Evolutionary conservation across 2,888 invertebrate genomes (phyloP).

Genomic region (Coremacera marginata): DNA sequence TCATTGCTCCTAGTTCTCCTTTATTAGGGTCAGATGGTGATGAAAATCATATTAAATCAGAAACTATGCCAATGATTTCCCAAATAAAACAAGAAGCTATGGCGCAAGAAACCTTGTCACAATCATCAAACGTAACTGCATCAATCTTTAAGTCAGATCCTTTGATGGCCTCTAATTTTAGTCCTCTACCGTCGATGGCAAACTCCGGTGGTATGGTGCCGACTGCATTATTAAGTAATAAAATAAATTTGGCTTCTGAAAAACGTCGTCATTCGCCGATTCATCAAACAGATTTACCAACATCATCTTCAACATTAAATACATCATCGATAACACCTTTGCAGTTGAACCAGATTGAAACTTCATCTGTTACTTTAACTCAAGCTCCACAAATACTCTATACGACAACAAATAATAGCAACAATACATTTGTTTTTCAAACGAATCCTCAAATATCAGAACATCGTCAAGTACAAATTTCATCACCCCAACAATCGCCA

Average conservation of each 20-base stretch:
- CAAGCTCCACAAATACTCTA: slow-evolving; percentile 39
- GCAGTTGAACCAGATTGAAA: slow-evolving; percentile 46
- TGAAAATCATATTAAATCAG: slow-evolving; percentile 50
- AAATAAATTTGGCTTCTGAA: background rate
- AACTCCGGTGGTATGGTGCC: background rate
- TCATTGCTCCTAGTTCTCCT: slow-evolving; percentile 49
- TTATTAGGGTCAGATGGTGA: slow-evolving; percentile 53
- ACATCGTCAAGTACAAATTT: slow-evolving; percentile 46
- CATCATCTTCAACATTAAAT: slow-evolving; percentile 16
- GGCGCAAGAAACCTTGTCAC: slow-evolving; percentile 26
- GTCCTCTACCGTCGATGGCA: slow-evolving; percentile 45
- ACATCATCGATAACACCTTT: slow-evolving; percentile 26
- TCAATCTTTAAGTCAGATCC: slow-evolving; percentile 61
- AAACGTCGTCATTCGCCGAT: background rate
- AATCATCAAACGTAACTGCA: slow-evolving; percentile 43
- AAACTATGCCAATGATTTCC: slow-evolving; percentile 50
- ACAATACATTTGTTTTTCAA: slow-evolving; percentile 59
- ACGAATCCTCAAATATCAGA: slow-evolving; percentile 44
- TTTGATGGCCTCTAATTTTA: slow-evolving; percentile 60
- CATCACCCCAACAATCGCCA: slow-evolving; percentile 41
- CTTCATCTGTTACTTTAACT: slow-evolving; percentile 41
- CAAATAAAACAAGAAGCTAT: slow-evolving; percentile 56
- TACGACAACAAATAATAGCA: slow-evolving; percentile 41
- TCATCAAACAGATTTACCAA: background rate
- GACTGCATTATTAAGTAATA: slow-evolving; percentile 2